Base-by-base conservation (phyloP, 2,888 invertebrate species). In the Amblyjoppa fuscipennis region DNA sequence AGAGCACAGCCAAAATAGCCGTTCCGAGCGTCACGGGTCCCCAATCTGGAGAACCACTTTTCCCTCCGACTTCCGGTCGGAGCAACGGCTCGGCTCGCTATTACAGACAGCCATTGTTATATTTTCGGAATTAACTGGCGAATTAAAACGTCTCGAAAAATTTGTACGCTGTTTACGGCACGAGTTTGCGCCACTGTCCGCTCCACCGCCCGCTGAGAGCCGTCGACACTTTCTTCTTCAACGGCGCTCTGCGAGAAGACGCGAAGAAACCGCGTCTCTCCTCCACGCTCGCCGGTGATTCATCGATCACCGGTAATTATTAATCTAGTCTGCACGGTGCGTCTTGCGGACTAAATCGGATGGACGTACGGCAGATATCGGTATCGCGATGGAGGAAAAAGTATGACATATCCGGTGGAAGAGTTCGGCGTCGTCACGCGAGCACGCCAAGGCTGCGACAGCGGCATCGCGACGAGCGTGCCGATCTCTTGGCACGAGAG, bases 201-300 rank as follows among this genome's bases (percentile, higher is more conserved):
- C 74, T 61, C 11, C 49, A 34, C 41, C 28, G 34, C 75, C 20
- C 49, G 28, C 53, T 25, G 53, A 38, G 11, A 25, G 38, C 71
- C 28, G 59, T 28, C 28, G 28, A 66, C 79, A 85, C 85, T 85
- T 85, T 85, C 85, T 71, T 82, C 85, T 34, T 85, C 82, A 31
- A 78, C n/a, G 61, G 69, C 34, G 56, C 28, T 56, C 28, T 56
- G 61, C 61, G 34, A 56, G 71, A 59, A 75, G 79, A 85, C 71
- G 70, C n/a, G 38, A 28, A n/a, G 64, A 64, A 38, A 79, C 79
- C 79, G 59, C 31, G 49, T 34, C 51, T 71, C 53, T 28, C 31
- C 66, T 53, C 31, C 38, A n/a, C 16, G 28, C 3, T 25, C 25
- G 25, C 25, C 28, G 51, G 69, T 77, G 73, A 77, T 77, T 77